phyloP scores from a whole-genome alignment of 1,140 invertebrate species.

The Ooceraea biroi region DNA sequence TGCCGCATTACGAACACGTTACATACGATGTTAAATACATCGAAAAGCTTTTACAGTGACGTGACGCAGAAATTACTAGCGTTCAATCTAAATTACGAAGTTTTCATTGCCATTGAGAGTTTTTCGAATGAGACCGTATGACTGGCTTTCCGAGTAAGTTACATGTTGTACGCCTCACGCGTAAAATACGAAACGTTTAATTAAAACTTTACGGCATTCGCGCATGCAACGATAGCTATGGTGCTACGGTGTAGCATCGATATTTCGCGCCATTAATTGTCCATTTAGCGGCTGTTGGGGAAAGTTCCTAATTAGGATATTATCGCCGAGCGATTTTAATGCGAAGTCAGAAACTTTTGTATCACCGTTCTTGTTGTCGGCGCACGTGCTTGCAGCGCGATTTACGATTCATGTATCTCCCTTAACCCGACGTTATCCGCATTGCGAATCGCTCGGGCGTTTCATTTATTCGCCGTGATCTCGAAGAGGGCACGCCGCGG shows the following conservation, averaged over 20 bases:
- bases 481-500: not conserved
- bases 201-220: constrained; percentile 51
- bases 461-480: constrained; percentile 46
- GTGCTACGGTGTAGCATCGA: constrained; percentile 16
- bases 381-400: not conserved
- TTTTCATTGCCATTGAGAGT: constrained; percentile 39
- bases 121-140: constrained; percentile 7
- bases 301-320: constrained; percentile 56
- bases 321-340: constrained; percentile 48
- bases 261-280: constrained; percentile 54
- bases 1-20: not conserved
- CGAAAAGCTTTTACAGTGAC: not conserved
- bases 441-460: constrained; percentile 8
- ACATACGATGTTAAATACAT: constrained; percentile 5
- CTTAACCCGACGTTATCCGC: constrained; percentile 8
- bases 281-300: constrained; percentile 30
- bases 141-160: constrained; percentile 45
- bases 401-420: constrained; percentile 29
- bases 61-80: constrained; percentile 37
- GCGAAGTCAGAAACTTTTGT: constrained; percentile 23
- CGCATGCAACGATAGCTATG: constrained; percentile 32
- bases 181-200: constrained; percentile 61
- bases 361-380: not conserved
- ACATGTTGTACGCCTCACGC: constrained; percentile 1
- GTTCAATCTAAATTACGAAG: constrained; percentile 49